Conservation (phyloP, 1,140 invertebrate genomes). For the Calephelis nemesis region DNA sequence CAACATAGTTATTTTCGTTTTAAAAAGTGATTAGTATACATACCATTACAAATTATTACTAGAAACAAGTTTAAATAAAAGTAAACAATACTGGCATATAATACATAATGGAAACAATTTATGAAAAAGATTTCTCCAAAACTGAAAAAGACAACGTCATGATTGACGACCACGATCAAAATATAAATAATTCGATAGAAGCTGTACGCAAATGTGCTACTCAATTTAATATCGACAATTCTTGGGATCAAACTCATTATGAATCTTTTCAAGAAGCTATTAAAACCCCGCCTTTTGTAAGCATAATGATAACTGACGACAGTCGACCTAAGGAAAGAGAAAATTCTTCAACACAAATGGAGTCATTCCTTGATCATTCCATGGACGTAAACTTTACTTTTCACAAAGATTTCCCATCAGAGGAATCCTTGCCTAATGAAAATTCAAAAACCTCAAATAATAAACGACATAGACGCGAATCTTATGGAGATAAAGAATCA, state of each 20-base stretch:
- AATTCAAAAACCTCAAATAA: conserved; percentile 40
- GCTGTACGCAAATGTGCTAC: conserved; percentile 51
- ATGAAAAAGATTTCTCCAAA: not conserved
- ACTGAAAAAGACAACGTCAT: conserved; percentile 38
- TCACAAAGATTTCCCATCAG: conserved; percentile 46
- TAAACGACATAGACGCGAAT: conserved; percentile 55
- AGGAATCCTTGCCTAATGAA: conserved; percentile 46
- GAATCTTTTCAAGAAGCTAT: conserved; percentile 40
- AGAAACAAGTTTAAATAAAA: not conserved
- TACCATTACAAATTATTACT: not conserved
- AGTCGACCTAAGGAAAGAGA: conserved; percentile 37
- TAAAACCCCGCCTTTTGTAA: conserved; percentile 53
- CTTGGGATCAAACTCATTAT: conserved; percentile 56
- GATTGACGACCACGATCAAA: conserved; percentile 37
- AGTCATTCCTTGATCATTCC: conserved; percentile 37
- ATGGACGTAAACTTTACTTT: conserved; percentile 52
- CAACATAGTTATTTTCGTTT: too few relatives aligned
- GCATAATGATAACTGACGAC: conserved; percentile 49
- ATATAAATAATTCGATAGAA: conserved; percentile 53
- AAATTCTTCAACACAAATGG: conserved; percentile 56
- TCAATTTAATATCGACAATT: conserved; percentile 49
- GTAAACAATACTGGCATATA: not conserved
- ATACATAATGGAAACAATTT: conserved; percentile 2
- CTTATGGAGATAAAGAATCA: conserved; percentile 43
- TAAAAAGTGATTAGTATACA: too few relatives aligned